phyloP scores from a whole-genome alignment of 2,797 vertebrate species.

The Myotis pilosus region DNA sequence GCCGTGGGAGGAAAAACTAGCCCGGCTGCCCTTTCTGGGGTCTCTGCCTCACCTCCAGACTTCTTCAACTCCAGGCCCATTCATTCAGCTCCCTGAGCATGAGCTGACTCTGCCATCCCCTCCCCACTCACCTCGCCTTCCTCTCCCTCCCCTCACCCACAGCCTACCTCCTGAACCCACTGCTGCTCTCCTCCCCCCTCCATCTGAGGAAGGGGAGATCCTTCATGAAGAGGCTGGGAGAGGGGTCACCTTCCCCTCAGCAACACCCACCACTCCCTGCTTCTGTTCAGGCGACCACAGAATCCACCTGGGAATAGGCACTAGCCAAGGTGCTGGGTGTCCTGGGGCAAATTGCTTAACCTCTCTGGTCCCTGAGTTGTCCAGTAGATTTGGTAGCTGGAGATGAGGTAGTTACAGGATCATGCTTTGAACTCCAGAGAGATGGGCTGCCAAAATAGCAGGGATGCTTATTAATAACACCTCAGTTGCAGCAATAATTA shows the following conservation, averaged over 20 bases:
- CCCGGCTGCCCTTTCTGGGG: background rate
- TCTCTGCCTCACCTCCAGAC: background rate
- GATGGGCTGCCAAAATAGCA: constrained; percentile 56
- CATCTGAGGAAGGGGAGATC: background rate
- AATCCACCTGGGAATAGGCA: background rate
- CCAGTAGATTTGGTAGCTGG: constrained; percentile 14
- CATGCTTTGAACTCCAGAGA: constrained; percentile 69
- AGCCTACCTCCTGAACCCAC: background rate
- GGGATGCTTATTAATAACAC: constrained; percentile 70
- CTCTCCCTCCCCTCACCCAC: background rate
- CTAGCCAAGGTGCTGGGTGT: constrained; percentile 29
- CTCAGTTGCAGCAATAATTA: constrained; percentile 49
- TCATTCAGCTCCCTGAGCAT: constrained; percentile 6
- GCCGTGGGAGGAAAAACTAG: background rate
- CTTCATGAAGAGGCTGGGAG: background rate
- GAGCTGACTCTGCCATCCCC: background rate
- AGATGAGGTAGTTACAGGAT: constrained; percentile 44
- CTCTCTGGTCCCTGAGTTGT: constrained; percentile 44
- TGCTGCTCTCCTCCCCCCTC: background rate
- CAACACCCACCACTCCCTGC: background rate
- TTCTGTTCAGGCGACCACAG: background rate
- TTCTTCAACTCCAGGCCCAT: background rate
- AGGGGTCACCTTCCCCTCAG: background rate
- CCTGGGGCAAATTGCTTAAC: constrained; percentile 42
- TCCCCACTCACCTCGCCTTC: background rate